A percentile compares a stretch with the other conserved stretches of the same genome.
These are phyloP conservation scores for Eupithecia centaureata DNA, from an alignment of 2,888 invertebrate genomes.

Conservation along the genomic window DNA sequence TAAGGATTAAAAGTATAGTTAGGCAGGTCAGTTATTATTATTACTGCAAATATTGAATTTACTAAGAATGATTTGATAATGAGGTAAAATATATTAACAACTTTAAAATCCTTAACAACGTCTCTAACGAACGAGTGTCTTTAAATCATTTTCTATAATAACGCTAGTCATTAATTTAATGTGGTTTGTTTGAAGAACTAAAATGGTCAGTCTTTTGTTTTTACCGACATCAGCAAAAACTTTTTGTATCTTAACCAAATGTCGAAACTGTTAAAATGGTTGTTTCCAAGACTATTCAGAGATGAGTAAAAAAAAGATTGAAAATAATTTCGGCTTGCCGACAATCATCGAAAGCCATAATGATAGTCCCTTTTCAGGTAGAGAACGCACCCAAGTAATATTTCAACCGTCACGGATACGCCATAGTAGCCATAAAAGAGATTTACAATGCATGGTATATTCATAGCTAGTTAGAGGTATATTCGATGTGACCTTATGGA, in stretches of 20 bases:
- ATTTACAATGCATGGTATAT: constrained; percentile 80
- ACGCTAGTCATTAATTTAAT: constrained; percentile 51
- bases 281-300: constrained; percentile 69
- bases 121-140: constrained; percentile 46
- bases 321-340: constrained; percentile 77
- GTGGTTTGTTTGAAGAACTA: constrained; percentile 64
- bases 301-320: constrained; percentile 61
- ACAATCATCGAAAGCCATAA: constrained; percentile 78
- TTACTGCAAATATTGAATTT: neutral
- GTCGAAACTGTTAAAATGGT: constrained; percentile 68
- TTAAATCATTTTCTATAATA: constrained; percentile 50
- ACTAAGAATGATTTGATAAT: neutral
- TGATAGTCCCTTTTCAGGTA: constrained; percentile 82
- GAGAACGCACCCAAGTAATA: constrained; percentile 79
- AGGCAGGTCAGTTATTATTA: neutral
- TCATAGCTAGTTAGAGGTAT: constrained; percentile 74
- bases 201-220: constrained; percentile 57
- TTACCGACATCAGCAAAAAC: constrained; percentile 60
- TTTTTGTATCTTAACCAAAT: constrained; percentile 58
- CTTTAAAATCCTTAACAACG: constrained; percentile 20
- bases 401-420: constrained; percentile 79
- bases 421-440: constrained; percentile 77
- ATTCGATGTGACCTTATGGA: constrained; percentile 76
- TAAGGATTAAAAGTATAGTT: neutral
- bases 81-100: constrained; percentile 10